Base-by-base conservation (phyloP, 2,888 invertebrate genomes). In the Alloplasta piceator region DNA sequence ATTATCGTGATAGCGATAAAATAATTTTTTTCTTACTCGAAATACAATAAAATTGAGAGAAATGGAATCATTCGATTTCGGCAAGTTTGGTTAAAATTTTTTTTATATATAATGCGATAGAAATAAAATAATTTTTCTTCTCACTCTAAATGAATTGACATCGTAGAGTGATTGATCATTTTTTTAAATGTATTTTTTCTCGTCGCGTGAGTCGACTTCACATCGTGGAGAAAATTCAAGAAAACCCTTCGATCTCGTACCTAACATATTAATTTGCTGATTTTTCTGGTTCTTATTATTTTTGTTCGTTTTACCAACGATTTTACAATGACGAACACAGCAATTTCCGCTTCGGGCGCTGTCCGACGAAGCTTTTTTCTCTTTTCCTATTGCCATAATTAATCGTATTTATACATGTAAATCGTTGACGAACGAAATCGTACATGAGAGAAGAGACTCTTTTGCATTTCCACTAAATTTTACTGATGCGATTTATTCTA, bases 231-330 rank as follows among this genome's bases (percentile, higher is more conserved):
- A 68, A 43, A 66, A 56, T 14, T 14, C 46, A 39, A 61, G 38
- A 46, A n/a, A 70, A 60, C 61, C 16, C 16, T 56, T 75, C 46
- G 66, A 75, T 80, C 55, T 56, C 58, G 66, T 14, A 26, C 66
- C 60, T n/a, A 43, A 64, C 5, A 66, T 46, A 60, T 10, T 41
- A 61, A 10, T 61, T 60, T 50, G 48, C 60, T 61, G 60, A 48
- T 71, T 61, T 60, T 9, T 16, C 12, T 55, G 10, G 43, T 39
- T n/a, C 39, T 50, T 14, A 9, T n/a, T 67, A 67, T 56, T 46
- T 26, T 12, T 36, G n/a, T 41, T 41, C n/a, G 3, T 60, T 12
- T n/a, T 26, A n/a, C 48, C 26, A 46, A 63, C 38, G 38, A 70
- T 74, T 58, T 70, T 14, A 43, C 56, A 79, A 43, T 36, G 48